Percentiles rank a stretch among this genome's conserved stretches.
Conservation (phyloP, 2,797 vertebrate genomes). For the Gallinago solitaria region DNA sequence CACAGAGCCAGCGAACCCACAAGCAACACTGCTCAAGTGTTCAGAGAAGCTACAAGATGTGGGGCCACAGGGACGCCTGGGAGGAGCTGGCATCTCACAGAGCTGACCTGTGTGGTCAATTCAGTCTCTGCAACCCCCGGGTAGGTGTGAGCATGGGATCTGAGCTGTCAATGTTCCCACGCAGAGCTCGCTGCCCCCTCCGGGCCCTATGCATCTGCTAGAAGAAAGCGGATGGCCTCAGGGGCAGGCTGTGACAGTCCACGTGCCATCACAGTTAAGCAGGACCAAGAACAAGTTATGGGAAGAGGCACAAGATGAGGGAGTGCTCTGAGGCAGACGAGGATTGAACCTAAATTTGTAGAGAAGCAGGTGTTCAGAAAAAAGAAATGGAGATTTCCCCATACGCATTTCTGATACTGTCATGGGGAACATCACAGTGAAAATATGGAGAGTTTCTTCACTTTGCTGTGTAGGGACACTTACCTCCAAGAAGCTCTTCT, state of each 20-base stretch:
- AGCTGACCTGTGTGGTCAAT: accelerated
- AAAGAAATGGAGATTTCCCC: background rate
- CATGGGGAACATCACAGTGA: background rate
- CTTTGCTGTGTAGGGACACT: background rate
- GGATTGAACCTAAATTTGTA: background rate
- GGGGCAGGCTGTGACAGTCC: background rate
- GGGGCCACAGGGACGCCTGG: accelerated
- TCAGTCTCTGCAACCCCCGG: background rate
- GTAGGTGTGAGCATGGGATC: background rate
- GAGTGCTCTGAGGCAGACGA: background rate
- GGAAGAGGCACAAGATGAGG: background rate
- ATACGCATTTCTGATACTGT: background rate
- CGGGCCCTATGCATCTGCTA: accelerated
- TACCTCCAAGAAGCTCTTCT: background rate
- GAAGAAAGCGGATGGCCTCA: background rate
- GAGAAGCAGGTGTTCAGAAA: background rate
- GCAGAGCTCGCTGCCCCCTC: background rate
- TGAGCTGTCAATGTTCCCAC: background rate
- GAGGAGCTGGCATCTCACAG: background rate
- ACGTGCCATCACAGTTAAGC: background rate
- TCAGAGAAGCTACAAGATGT: background rate
- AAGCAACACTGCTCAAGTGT: background rate
- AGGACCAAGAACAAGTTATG: background rate
- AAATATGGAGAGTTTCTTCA: background rate
- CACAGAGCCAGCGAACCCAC: background rate